Evolutionary conservation across 2,888 invertebrate genomes (phyloP).

Genomic region (Bombylius major): DNA sequence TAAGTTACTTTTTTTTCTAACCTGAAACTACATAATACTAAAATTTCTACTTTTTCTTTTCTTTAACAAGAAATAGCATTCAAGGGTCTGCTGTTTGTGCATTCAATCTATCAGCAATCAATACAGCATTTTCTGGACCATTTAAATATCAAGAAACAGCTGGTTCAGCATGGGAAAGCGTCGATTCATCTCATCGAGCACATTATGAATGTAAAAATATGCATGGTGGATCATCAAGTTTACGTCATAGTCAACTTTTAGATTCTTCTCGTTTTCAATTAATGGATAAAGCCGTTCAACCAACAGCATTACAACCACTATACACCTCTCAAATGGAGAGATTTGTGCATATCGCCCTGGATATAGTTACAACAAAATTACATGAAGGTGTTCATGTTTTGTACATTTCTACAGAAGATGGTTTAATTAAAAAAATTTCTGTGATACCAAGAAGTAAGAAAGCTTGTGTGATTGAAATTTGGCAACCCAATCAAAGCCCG

Average conservation of each 20-base stretch:
- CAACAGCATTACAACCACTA: constrained; percentile 53
- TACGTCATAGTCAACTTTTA: constrained; percentile 39
- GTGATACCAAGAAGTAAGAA: constrained; percentile 55
- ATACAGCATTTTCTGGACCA: constrained; percentile 69
- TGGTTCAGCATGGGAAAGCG: constrained; percentile 64
- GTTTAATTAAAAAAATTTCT: constrained; percentile 67
- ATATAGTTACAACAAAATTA: constrained; percentile 59
- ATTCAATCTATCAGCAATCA: constrained; percentile 72
- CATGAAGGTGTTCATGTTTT: constrained; percentile 60
- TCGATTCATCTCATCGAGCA: constrained; percentile 41
- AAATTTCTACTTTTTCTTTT: constrained; percentile 16
- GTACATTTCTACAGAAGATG: constrained; percentile 65
- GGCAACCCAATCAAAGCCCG: constrained; percentile 53
- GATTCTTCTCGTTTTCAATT: constrained; percentile 68
- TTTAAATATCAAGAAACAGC: constrained; percentile 73
- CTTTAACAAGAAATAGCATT: constrained; percentile 57
- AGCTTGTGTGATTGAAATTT: constrained; percentile 75
- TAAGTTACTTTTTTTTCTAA: constrained; percentile 28
- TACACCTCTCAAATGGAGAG: constrained; percentile 57
- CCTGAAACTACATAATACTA: background rate
- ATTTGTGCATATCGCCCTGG: constrained; percentile 69
- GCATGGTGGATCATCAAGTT: constrained; percentile 31
- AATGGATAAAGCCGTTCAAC: constrained; percentile 77
- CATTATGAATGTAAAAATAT: constrained; percentile 49
- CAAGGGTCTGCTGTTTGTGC: constrained; percentile 86